A percentile compares a stretch with the other conserved stretches of the same genome.
These are phyloP conservation scores for Orbicella faveolata DNA, from an alignment of 64 coral and sea anemone genomes.

Conservation along the genomic window DNA sequence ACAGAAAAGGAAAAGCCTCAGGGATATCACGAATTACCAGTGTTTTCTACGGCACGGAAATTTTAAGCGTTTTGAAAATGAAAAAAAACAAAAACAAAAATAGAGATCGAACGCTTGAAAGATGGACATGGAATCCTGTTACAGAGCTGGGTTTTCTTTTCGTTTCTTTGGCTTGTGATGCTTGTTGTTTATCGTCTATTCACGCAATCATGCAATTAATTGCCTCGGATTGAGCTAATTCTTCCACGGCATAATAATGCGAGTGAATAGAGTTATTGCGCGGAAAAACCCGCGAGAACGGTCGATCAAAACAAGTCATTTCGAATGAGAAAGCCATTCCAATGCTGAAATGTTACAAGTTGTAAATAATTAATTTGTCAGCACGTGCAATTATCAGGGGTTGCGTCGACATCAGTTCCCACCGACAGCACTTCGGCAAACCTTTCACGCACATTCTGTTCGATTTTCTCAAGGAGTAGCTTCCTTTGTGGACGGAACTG, in stretches of 20 bases:
- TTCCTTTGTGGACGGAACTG: background rate
- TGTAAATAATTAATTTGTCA: constrained; percentile 84
- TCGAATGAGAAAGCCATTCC: constrained; percentile 70
- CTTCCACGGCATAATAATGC: background rate
- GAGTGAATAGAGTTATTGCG: background rate
- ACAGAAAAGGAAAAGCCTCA: constrained; percentile 13
- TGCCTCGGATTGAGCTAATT: constrained; percentile 13
- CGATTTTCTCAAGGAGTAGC: constrained; percentile 8
- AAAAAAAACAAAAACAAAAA: background rate
- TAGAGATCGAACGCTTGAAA: background rate
- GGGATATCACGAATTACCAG: constrained; percentile 16
- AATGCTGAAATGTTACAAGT: constrained; percentile 66
- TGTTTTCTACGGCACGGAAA: constrained; percentile 9
- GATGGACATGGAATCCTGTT: background rate
- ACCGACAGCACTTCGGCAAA: background rate
- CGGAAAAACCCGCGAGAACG: background rate
- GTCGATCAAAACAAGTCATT: constrained; percentile 1
- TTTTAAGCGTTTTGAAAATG: background rate
- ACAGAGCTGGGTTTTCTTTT: background rate
- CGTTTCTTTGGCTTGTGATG: background rate
- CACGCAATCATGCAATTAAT: constrained; percentile 46
- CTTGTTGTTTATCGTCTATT: background rate
- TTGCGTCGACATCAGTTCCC: constrained; percentile 5
- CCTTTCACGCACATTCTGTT: background rate
- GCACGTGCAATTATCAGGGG: constrained; percentile 75